Percentiles rank a stretch among this genome's conserved stretches.
Conservation (phyloP, 2,797 vertebrate genomes). For the Tragopan temminckii region DNA sequence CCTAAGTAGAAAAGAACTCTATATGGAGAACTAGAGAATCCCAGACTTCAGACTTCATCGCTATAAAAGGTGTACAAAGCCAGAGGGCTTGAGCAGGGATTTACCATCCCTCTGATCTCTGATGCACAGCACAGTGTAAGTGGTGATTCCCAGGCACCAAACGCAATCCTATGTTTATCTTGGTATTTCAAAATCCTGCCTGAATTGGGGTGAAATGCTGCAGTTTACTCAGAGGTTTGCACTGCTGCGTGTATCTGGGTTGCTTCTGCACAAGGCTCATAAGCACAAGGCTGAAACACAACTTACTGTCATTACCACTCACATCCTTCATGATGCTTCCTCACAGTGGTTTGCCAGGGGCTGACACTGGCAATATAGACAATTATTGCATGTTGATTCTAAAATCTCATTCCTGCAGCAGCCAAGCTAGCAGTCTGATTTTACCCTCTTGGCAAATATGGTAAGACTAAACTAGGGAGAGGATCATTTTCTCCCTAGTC, state of each 20-base stretch:
- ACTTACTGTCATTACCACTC: not conserved
- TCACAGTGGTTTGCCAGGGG: not conserved
- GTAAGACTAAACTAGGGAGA: not conserved
- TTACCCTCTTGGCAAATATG: not conserved
- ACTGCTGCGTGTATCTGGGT: not conserved
- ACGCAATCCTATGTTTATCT: rapidly evolving
- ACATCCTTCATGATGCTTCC: not conserved
- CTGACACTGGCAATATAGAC: not conserved
- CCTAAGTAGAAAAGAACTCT: not conserved
- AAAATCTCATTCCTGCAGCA: not conserved
- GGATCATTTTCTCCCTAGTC: not conserved
- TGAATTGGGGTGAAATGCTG: not conserved
- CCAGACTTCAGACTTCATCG: not conserved
- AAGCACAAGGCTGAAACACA: not conserved
- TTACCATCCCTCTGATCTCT: slow-evolving; percentile 1
- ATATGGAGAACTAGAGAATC: slow-evolving; percentile 26
- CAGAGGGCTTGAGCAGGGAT: not conserved
- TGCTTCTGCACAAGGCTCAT: not conserved
- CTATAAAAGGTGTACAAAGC: slow-evolving; percentile 44
- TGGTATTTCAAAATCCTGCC: not conserved
- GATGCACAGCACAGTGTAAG: rapidly evolving
- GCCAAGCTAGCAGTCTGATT: not conserved
- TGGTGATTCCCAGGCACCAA: not conserved
- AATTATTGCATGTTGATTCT: not conserved
- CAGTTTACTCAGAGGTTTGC: not conserved